Conservation (phyloP, 2,888 invertebrate genomes). For the Phyllotreta striolata region DNA sequence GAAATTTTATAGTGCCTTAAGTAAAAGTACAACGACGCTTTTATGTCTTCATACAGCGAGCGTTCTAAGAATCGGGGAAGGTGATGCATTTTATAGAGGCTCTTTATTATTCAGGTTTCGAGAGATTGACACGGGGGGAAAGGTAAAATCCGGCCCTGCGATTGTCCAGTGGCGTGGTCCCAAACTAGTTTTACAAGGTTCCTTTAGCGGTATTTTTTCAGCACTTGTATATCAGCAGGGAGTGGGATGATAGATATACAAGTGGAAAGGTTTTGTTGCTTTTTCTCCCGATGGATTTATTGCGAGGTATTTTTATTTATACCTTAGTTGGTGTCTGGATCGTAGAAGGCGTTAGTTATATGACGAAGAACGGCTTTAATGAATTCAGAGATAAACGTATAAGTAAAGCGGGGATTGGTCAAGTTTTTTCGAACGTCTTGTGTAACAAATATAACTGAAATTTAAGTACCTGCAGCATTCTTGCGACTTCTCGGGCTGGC, state of each 20-base stretch:
- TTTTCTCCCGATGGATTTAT: constrained; percentile 38
- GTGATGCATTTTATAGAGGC: too few species aligned
- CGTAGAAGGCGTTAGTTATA: constrained; percentile 39
- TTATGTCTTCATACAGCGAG: too few species aligned
- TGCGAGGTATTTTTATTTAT: constrained; percentile 40
- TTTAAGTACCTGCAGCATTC: neutral
- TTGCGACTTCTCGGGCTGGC: too few species aligned
- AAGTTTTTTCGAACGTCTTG: constrained; percentile 7
- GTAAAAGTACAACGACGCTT: too few species aligned
- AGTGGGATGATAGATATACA: constrained; percentile 37
- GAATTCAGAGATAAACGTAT: constrained; percentile 34
- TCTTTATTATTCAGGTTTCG: too few species aligned
- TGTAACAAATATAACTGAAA: constrained; percentile 11
- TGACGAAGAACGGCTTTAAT: constrained; percentile 36
- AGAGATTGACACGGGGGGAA: neutral
- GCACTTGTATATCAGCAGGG: constrained; percentile 32
- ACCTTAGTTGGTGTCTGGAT: constrained; percentile 41
- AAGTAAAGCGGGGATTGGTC: constrained; percentile 27
- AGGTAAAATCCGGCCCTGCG: constrained; percentile 4
- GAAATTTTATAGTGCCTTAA: too few species aligned
- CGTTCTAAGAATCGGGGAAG: too few species aligned
- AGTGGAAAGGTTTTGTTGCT: constrained; percentile 34
- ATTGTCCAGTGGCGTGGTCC: constrained; percentile 17
- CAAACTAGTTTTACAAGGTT: constrained; percentile 31
- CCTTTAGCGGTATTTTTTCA: constrained; percentile 28